Conservation (phyloP, 2,113 vertebrate species). For the Acanthochromis polyacanthus region DNA sequence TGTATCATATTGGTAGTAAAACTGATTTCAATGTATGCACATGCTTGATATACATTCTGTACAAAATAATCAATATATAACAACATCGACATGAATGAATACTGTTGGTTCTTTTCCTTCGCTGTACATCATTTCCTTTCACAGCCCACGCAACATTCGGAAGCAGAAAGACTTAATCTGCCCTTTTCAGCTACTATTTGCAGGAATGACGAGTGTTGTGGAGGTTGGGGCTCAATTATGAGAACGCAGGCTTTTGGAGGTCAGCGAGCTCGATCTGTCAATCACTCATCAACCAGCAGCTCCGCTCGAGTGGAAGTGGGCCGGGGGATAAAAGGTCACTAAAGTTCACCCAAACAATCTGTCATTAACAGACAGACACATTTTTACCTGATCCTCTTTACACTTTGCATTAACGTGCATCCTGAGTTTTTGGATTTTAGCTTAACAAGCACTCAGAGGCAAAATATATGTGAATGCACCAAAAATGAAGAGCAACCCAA, state of each 20-base stretch:
- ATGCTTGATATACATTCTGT: constrained; percentile 83
- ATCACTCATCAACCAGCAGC: constrained; percentile 16
- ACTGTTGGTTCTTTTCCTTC: constrained; percentile 62
- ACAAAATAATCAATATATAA: constrained; percentile 78
- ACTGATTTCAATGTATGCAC: constrained; percentile 76
- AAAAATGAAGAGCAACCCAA: neutral
- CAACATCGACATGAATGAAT: constrained; percentile 72
- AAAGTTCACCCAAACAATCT: neutral
- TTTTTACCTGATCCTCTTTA: constrained; percentile 1
- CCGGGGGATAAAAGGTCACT: constrained; percentile 1
- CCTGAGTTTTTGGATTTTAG: neutral
- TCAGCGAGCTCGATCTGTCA: constrained; percentile 44
- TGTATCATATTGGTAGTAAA: constrained; percentile 68
- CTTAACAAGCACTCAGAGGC: neutral
- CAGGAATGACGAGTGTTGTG: constrained; percentile 20
- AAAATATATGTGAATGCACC: neutral
- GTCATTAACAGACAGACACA: neutral
- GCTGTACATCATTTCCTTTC: constrained; percentile 51
- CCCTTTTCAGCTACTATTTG: constrained; percentile 33
- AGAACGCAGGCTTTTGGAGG: constrained; percentile 21
- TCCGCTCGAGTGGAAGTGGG: neutral
- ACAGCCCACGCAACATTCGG: constrained; percentile 8
- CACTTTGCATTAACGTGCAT: constrained; percentile 21
- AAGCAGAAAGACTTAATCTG: constrained; percentile 8
- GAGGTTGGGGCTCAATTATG: constrained; percentile 10